Base-by-base conservation (phyloP, 2,888 invertebrate genomes). In the Melolontha melolontha region DNA sequence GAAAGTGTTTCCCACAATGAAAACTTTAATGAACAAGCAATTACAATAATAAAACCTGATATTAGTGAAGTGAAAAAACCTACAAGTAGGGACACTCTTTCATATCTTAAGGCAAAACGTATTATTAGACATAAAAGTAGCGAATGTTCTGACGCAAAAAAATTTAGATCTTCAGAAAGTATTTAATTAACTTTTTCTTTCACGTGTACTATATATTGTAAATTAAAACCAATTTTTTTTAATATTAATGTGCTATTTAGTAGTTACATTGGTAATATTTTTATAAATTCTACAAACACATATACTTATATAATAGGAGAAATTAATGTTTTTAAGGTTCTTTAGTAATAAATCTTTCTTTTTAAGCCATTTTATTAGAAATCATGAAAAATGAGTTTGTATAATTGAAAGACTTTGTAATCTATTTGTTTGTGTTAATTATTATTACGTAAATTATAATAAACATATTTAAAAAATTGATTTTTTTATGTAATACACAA, bases 91-190 rank as follows among this genome's bases (percentile, higher is more conserved):
- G 82, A 82, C 63, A 81, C 82, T 39, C 75, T 83, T 70, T 81
- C 79, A 41, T 81, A 81, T 73, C 75, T 83, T 64, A 83, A 83
- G 74, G 79, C 82, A 0, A 83, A 83, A 74, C 76, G 83, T 64
- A 83, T 83, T 65, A 73, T 76, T 68, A 77, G 80, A 73, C 81
- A 81, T 75, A 82, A 82, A 75, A 74, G 71, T 69, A 49, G 75
- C n/a, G 79, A 78, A 22, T 52, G 54, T 29, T 62, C 57, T 52
- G 72, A 77, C 52, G 22, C 71, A 16, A 82, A 83, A 74, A 81
- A 80, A 29, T 72, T 75, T 68, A 75, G 74, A 64, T 41, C 34
- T 34, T 34, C 68, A 39, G 41, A 67, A 27, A 51, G 40, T 50
- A 59, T 51, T 47, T 62, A 39, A 34, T 34, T 51, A 42, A 52